Evolutionary conservation across 1,140 invertebrate species (phyloP).

Genomic region (Pollicipes pollicipes): DNA sequence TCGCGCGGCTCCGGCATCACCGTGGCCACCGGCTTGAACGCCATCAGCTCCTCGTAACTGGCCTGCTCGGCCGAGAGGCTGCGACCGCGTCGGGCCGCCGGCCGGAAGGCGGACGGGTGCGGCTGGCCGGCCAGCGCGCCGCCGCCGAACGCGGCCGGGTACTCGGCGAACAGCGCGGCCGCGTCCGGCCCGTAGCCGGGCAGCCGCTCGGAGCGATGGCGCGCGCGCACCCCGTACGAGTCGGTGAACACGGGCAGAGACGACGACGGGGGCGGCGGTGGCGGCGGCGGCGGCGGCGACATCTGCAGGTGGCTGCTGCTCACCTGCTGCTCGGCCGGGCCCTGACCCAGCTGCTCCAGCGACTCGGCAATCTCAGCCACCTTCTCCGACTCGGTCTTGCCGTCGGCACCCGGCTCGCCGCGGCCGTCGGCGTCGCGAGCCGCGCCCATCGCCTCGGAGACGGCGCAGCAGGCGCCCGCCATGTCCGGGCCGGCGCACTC

Average conservation of each 20-base stretch:
- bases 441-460: too few species aligned
- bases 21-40: background rate
- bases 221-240: background rate
- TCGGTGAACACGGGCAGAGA: background rate
- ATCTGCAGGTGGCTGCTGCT: background rate
- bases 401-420: background rate
- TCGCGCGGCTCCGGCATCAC: slow-evolving; percentile 5
- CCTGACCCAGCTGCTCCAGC: background rate
- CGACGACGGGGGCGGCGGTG: too few species aligned
- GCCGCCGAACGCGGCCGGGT: background rate
- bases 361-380: background rate
- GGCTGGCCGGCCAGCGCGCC: too few species aligned
- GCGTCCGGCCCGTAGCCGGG: background rate
- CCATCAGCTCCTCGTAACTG: background rate
- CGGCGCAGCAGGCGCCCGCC: too few species aligned
- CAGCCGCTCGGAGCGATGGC: background rate
- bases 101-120: background rate
- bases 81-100: background rate
- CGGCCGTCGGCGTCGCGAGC: too few species aligned
- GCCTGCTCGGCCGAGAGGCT: background rate
- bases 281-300: background rate
- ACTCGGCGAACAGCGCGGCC: background rate
- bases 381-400: background rate
- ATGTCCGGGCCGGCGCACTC: too few species aligned
- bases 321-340: background rate